These are phyloP conservation scores for Saccopteryx bilineata DNA, from an alignment of 2,113 vertebrate genomes.

Conservation along the genomic window DNA sequence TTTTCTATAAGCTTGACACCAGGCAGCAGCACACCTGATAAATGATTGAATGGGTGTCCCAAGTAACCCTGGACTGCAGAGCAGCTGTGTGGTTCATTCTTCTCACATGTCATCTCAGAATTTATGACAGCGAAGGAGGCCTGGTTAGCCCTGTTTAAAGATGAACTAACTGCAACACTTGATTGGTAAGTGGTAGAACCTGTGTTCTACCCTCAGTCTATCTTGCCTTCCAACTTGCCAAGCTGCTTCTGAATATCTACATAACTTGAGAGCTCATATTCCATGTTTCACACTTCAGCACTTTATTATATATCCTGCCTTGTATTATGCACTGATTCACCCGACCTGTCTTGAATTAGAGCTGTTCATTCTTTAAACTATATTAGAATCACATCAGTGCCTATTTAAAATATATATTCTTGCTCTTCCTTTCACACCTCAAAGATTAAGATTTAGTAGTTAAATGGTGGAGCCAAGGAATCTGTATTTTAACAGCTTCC, in stretches of 20 bases:
- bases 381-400: background rate
- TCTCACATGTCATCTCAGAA: background rate
- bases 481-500: background rate
- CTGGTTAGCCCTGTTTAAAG: background rate
- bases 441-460: background rate
- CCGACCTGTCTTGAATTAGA: background rate
- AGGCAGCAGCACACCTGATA: background rate
- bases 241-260: background rate
- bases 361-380: background rate
- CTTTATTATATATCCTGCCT: background rate
- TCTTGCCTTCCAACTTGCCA: background rate
- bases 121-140: background rate
- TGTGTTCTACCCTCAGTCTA: background rate
- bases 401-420: background rate
- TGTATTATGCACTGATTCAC: background rate
- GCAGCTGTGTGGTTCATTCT: background rate
- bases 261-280: background rate
- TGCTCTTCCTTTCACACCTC: background rate
- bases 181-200: background rate
- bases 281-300: background rate
- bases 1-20: background rate
- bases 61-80: accelerated
- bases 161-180: background rate
- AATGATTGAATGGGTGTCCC: too few relatives aligned
- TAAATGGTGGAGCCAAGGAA: background rate